A percentile compares a stretch with the other conserved stretches of the same genome.
Evolutionary conservation across 2,113 vertebrate genomes (phyloP).

Genomic region (Coregonus clupeaformis): DNA sequence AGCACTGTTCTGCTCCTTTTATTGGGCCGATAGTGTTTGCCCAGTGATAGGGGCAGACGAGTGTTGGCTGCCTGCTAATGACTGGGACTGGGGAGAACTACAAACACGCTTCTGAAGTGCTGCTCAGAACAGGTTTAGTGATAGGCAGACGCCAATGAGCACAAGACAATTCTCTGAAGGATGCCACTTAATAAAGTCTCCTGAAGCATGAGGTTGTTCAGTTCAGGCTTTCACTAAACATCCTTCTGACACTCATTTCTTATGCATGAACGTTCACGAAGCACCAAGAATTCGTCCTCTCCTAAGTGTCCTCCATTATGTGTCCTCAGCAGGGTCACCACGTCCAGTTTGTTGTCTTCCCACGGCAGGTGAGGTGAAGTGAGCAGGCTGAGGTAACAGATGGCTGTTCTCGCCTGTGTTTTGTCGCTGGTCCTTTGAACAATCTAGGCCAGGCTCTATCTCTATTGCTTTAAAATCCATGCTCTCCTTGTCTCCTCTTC

Average conservation of each 20-base stretch:
- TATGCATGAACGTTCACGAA: background rate
- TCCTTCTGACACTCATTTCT: background rate
- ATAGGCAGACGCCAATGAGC: background rate
- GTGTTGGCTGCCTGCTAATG: background rate
- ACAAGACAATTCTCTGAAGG: background rate
- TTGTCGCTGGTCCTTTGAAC: conserved; percentile 17
- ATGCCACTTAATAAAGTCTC: background rate
- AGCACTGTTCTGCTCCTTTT: background rate
- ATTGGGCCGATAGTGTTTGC: conserved; percentile 7
- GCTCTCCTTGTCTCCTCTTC: no score
- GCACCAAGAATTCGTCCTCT: no score
- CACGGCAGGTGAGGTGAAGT: background rate
- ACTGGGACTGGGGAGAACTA: background rate
- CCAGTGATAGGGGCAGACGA: background rate
- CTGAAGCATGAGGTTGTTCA: background rate
- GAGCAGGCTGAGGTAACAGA: conserved; percentile 22
- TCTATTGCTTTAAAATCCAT: background rate
- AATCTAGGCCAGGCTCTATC: conserved; percentile 10
- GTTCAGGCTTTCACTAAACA: background rate
- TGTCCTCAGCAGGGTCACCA: background rate
- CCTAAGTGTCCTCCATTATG: background rate
- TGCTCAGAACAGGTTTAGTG: background rate
- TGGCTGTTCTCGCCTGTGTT: conserved; percentile 13
- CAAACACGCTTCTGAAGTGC: background rate
- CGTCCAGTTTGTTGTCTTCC: background rate